A percentile compares a stretch with the other conserved stretches of the same genome.
Evolutionary conservation across 2,888 invertebrate species (phyloP).

Genomic region (Epistrophe eligans): DNA sequence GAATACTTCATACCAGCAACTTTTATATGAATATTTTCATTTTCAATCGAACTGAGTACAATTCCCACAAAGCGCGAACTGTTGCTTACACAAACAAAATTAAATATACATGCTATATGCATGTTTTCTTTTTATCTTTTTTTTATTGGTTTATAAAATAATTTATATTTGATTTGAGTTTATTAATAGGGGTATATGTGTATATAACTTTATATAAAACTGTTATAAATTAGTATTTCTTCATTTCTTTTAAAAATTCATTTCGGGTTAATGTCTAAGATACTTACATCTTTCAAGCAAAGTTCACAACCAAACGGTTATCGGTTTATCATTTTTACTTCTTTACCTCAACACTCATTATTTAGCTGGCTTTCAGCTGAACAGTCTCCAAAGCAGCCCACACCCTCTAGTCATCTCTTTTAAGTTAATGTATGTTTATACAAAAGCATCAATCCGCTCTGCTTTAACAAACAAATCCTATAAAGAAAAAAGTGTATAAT

Average conservation of each 20-base stretch:
- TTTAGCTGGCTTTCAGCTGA: constrained; percentile 20
- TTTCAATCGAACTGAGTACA: no score
- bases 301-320: constrained; percentile 41
- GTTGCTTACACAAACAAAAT: no score
- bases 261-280: not conserved
- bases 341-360: not conserved
- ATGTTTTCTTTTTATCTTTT: no score
- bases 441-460: constrained; percentile 51
- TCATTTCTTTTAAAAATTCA: not conserved
- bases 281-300: not conserved
- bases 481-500: constrained; percentile 67
- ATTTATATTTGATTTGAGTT: no score
- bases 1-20: no score
- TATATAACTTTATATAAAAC: no score
- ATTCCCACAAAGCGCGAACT: no score
- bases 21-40: no score
- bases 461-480: constrained; percentile 62
- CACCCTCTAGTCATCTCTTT: constrained; percentile 64
- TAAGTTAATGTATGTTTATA: constrained; percentile 54
- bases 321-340: not conserved
- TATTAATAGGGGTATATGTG: no score
- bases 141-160: no score
- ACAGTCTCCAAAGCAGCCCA: constrained; percentile 61
- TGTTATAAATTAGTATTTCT: no score
- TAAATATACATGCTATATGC: no score